Conservation (phyloP, 2,113 vertebrate species). For the Otocyon megalotis region DNA sequence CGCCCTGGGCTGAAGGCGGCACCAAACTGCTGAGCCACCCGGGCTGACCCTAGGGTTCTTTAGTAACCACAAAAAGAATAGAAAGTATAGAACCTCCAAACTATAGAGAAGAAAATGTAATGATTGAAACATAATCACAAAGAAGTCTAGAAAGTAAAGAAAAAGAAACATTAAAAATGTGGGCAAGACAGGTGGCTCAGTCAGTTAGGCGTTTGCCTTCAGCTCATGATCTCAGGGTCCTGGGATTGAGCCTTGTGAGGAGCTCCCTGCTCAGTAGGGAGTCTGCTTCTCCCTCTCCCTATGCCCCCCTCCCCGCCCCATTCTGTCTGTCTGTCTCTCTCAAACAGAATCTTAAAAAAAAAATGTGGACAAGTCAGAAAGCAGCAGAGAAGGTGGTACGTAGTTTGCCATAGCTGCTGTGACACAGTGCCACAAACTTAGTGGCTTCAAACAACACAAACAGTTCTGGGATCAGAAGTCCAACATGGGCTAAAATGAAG, state of each 20-base stretch:
- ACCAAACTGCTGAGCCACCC: not conserved
- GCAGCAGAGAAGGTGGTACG: not conserved
- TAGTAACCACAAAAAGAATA: not conserved
- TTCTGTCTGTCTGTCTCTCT: no score
- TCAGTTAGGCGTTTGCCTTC: no score
- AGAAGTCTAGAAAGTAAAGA: not conserved
- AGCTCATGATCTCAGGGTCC: no score
- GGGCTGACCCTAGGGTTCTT: not conserved
- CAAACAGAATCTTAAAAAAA: no score
- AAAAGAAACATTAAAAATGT: not conserved
- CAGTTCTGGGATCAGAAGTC: not conserved
- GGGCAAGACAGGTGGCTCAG: not conserved
- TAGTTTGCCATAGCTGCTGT: not conserved
- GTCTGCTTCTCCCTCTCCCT: no score
- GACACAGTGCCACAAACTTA: not conserved
- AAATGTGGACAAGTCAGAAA: not conserved
- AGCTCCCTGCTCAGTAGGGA: no score
- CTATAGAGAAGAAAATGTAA: not conserved
- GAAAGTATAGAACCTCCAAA: not conserved
- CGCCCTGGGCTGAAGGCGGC: not conserved
- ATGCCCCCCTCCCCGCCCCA: no score
- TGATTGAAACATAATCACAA: not conserved
- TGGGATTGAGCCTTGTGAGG: no score
- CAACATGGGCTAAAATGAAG: not conserved
- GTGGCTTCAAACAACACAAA: not conserved